phyloP scores from a whole-genome alignment of 2,888 invertebrate species.

The Microctonus aethiopoides region DNA sequence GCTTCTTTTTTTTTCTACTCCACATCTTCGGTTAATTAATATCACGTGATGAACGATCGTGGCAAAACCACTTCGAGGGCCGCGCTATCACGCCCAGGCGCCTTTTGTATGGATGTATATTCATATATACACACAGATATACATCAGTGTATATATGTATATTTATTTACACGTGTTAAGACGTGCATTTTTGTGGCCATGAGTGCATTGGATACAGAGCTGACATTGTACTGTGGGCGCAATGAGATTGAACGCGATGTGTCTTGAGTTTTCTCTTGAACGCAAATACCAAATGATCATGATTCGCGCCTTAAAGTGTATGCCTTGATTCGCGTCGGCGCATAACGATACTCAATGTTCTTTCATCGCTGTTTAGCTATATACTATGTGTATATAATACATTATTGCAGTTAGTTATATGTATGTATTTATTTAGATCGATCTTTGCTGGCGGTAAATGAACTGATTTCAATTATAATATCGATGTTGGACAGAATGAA shows the following conservation, averaged over 20 bases:
- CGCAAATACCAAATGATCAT: conserved; percentile 20
- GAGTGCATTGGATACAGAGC: conserved; percentile 45
- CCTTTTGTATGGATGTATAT: conserved; percentile 27
- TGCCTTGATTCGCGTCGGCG: conserved; percentile 34
- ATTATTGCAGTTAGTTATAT: conserved; percentile 8
- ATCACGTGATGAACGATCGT: conserved; percentile 64
- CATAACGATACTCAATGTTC: conserved; percentile 40
- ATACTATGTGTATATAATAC: not conserved
- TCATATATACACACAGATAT: conserved; percentile 19
- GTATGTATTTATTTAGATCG: conserved; percentile 17
- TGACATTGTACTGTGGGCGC: conserved; percentile 50
- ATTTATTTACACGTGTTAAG: conserved; percentile 6
- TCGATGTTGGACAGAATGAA: conserved; percentile 21
- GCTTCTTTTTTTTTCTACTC: conserved; percentile 32
- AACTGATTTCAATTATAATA: not conserved
- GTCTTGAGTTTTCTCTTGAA: conserved; percentile 1
- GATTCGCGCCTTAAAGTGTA: conserved; percentile 38
- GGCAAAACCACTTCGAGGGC: conserved; percentile 50
- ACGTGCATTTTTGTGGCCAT: conserved; percentile 23
- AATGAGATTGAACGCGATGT: conserved; percentile 8
- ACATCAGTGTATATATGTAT: no score
- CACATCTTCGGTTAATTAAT: conserved; percentile 60
- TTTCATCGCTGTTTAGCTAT: not conserved
- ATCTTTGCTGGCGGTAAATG: not conserved
- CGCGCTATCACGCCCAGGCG: conserved; percentile 39